Conservation (phyloP, 2,888 invertebrate genomes). For the Cepaea hortensis region DNA sequence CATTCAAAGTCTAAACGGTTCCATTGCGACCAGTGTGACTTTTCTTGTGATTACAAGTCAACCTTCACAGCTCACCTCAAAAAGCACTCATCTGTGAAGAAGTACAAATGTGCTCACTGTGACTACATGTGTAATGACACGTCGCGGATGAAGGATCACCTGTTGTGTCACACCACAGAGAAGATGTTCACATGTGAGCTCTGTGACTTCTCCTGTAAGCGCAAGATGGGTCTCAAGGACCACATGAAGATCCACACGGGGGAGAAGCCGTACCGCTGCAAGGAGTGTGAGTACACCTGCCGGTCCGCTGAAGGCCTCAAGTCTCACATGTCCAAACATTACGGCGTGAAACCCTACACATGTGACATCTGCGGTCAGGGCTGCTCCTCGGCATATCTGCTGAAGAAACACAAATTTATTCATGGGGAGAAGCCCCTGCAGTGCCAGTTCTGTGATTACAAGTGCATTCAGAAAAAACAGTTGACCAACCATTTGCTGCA, state of each 20-base stretch:
- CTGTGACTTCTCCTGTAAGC: slow-evolving; percentile 46
- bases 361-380: slow-evolving; percentile 49
- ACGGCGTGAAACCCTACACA: slow-evolving; percentile 40
- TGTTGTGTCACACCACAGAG: slow-evolving; percentile 43
- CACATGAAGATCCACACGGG: slow-evolving; percentile 45
- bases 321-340: slow-evolving; percentile 46
- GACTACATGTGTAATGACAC: slow-evolving; percentile 46
- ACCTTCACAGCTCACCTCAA: slow-evolving; percentile 41
- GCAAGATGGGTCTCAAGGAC: slow-evolving; percentile 45
- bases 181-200: slow-evolving; percentile 31
- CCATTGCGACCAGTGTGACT: slow-evolving; percentile 44
- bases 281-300: slow-evolving; percentile 44
- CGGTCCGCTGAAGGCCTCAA: slow-evolving; percentile 40
- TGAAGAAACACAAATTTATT: slow-evolving; percentile 47
- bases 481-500: slow-evolving; percentile 44
- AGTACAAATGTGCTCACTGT: slow-evolving; percentile 48
- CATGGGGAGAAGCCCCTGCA: slow-evolving; percentile 48
- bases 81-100: slow-evolving; percentile 41
- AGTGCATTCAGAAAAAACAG: slow-evolving; percentile 48
- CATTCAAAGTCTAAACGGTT: slow-evolving; percentile 44
- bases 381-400: slow-evolving; percentile 38
- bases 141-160: slow-evolving; percentile 47
- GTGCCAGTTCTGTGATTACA: slow-evolving; percentile 46
- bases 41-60: slow-evolving; percentile 46
- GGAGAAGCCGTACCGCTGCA: slow-evolving; percentile 44